These are phyloP conservation scores for Pachymerium ferrugineum DNA, from an alignment of 2,888 invertebrate genomes.

Conservation along the genomic window DNA sequence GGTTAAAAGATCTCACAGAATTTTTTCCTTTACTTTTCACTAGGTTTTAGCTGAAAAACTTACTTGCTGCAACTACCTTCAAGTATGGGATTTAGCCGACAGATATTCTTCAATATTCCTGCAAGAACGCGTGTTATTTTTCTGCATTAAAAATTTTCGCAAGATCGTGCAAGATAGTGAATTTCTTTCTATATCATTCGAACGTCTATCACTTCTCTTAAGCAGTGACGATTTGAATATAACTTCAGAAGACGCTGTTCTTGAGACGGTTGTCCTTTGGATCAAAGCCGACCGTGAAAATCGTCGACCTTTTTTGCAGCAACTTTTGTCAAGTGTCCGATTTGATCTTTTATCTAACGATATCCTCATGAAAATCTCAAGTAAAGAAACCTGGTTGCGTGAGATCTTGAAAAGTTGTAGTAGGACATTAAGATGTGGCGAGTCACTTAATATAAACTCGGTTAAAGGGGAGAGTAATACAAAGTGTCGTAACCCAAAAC, in stretches of 20 bases:
- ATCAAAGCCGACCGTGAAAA: slow-evolving; percentile 14
- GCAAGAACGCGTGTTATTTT: slow-evolving; percentile 9
- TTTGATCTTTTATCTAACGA: slow-evolving; percentile 23
- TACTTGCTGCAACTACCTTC: slow-evolving; percentile 11
- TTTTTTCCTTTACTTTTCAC: neutral
- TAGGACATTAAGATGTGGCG: neutral
- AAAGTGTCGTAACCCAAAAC: slow-evolving; percentile 2
- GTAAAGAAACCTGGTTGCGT: neutral
- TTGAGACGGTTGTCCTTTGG: slow-evolving; percentile 24
- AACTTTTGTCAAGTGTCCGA: slow-evolving; percentile 1
- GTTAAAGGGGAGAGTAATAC: neutral
- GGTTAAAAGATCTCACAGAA: no score
- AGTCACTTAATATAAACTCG: neutral
- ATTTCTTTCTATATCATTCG: slow-evolving; percentile 28
- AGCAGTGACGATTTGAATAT: slow-evolving; percentile 28
- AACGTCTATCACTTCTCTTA: slow-evolving; percentile 1
- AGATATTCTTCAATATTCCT: slow-evolving; percentile 30
- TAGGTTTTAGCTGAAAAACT: slow-evolving; percentile 30
- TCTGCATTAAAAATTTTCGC: slow-evolving; percentile 28
- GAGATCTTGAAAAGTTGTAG: neutral
- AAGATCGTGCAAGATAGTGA: slow-evolving; percentile 15
- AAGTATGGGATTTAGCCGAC: slow-evolving; percentile 31
- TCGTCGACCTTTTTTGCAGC: neutral
- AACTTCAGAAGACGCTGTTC: slow-evolving; percentile 15
- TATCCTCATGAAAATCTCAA: neutral